phyloP scores from a whole-genome alignment of 2,888 invertebrate genomes.

The Sarcophaga carnaria region DNA sequence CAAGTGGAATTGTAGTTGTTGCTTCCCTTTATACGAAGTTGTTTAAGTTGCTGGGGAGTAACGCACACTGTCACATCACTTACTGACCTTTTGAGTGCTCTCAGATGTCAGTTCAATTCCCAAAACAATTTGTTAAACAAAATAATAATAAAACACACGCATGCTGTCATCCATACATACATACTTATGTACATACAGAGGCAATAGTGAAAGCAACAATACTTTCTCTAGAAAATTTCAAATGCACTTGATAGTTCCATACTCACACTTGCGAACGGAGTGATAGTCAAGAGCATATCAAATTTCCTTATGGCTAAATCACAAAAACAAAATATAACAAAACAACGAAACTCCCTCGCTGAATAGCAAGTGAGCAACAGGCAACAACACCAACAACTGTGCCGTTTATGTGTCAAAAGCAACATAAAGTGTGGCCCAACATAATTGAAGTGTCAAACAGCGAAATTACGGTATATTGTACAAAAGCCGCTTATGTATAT shows the following conservation, averaged over 20 bases:
- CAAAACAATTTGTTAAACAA: slow-evolving; percentile 76
- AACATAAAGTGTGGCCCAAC: slow-evolving; percentile 65
- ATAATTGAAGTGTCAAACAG: slow-evolving; percentile 69
- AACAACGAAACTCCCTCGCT: slow-evolving; percentile 40
- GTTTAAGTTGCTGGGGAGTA: slow-evolving; percentile 20
- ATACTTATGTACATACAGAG: neutral
- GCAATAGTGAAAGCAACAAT: slow-evolving; percentile 55
- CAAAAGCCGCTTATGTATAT: slow-evolving; percentile 65
- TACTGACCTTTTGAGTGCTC: slow-evolving; percentile 43
- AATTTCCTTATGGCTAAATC: slow-evolving; percentile 71
- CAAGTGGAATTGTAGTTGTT: slow-evolving; percentile 50
- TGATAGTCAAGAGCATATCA: slow-evolving; percentile 74
- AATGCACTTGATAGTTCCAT: neutral
- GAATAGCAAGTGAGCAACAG: slow-evolving; percentile 29
- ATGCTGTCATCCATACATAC: neutral
- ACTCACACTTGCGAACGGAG: neutral
- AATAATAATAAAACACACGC: slow-evolving; percentile 50
- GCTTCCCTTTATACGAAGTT: slow-evolving; percentile 46
- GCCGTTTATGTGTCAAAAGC: slow-evolving; percentile 5
- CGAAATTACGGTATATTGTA: slow-evolving; percentile 53
- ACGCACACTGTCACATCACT: slow-evolving; percentile 7
- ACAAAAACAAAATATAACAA: slow-evolving; percentile 42
- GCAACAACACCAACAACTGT: slow-evolving; percentile 30
- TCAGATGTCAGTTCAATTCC: slow-evolving; percentile 74
- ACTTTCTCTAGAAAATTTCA: slow-evolving; percentile 9